A percentile compares a stretch with the other conserved stretches of the same genome.
These are phyloP conservation scores for Hemichromis elongatus DNA, from an alignment of 2,113 vertebrate species.

Conservation along the genomic window DNA sequence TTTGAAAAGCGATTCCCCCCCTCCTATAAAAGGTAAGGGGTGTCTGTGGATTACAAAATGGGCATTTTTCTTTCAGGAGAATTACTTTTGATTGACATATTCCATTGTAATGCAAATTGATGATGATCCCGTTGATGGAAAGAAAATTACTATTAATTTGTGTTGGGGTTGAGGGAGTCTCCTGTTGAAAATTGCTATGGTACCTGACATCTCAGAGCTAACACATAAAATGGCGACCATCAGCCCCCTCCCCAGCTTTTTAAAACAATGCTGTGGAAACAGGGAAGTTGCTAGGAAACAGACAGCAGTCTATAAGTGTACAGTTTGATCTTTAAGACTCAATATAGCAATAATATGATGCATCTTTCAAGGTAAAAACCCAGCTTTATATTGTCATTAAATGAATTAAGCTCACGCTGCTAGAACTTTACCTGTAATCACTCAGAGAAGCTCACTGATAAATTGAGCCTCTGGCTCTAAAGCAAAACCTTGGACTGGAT, in stretches of 20 bases:
- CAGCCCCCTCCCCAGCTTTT: constrained; percentile 18
- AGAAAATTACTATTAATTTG: constrained; percentile 55
- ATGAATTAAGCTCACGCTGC: not conserved
- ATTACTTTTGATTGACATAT: constrained; percentile 27
- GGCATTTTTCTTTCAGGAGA: constrained; percentile 1
- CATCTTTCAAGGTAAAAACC: not conserved
- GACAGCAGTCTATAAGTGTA: constrained; percentile 30
- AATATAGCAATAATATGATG: not conserved
- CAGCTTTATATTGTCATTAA: not conserved
- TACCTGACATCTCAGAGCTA: constrained; percentile 39
- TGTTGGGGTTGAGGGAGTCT: constrained; percentile 40
- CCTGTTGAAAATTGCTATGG: constrained; percentile 31
- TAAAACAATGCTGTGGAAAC: constrained; percentile 42
- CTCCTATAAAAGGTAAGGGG: not conserved
- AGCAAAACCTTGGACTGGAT: not conserved
- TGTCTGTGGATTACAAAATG: constrained; percentile 14
- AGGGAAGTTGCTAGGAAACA: constrained; percentile 72
- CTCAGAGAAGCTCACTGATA: not conserved
- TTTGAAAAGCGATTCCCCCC: not conserved
- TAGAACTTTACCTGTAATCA: not conserved
- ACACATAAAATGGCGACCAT: constrained; percentile 31
- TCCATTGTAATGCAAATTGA: constrained; percentile 38
- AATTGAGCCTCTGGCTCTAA: not conserved
- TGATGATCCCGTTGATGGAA: constrained; percentile 28
- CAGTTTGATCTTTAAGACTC: constrained; percentile 4